A percentile compares a stretch with the other conserved stretches of the same genome.
Evolutionary conservation across 2,888 invertebrate species (phyloP).

Genomic region (Atethmia centrago): DNA sequence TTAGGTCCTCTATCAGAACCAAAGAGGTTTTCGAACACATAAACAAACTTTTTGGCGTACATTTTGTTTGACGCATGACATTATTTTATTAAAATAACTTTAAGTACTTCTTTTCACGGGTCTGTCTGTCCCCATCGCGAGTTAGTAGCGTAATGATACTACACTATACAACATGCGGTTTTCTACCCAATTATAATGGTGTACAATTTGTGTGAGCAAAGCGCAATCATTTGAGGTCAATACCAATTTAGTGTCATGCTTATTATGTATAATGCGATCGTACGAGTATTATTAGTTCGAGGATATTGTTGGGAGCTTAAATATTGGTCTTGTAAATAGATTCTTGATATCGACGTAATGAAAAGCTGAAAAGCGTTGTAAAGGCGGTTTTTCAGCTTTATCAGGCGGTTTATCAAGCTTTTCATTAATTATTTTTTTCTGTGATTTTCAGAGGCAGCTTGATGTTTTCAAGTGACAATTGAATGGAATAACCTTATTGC

Average conservation of each 20-base stretch:
- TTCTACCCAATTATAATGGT: conserved; percentile 74
- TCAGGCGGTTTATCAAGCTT: too few relatives aligned
- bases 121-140: conserved; percentile 69
- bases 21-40: conserved; percentile 22
- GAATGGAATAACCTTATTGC: too few relatives aligned
- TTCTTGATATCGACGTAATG: conserved; percentile 8
- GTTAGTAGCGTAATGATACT: conserved; percentile 74
- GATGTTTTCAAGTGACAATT: too few relatives aligned
- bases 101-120: conserved; percentile 42
- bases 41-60: conserved; percentile 10
- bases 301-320: conserved; percentile 51
- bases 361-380: neutral
- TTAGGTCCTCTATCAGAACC: conserved; percentile 11
- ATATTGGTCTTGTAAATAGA: conserved; percentile 47
- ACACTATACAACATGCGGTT: conserved; percentile 72
- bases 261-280: conserved; percentile 63
- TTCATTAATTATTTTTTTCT: neutral
- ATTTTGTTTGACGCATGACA: conserved; percentile 6
- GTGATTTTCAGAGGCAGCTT: too few relatives aligned
- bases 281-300: conserved; percentile 60
- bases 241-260: conserved; percentile 64
- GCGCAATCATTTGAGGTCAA: conserved; percentile 72
- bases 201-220: conserved; percentile 76
- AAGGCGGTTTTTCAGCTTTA: neutral
- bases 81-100: conserved; percentile 36